Base-by-base conservation (phyloP, 2,888 invertebrate species). In the Trissoscelio sp. region DNA sequence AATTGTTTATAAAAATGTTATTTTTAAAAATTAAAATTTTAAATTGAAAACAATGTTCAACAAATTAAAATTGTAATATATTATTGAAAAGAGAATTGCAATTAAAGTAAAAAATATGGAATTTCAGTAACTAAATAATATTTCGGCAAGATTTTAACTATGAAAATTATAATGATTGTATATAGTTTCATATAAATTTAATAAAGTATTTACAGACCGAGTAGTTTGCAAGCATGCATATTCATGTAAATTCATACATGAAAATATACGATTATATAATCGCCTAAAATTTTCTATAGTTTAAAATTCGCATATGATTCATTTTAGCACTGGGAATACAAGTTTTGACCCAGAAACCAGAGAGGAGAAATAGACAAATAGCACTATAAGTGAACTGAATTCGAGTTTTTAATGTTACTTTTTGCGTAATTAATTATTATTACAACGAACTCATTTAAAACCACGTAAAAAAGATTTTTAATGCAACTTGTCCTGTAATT, bases 241-340 rank as follows among this genome's bases (percentile, higher is more conserved):
- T 46, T 46, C 46, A 46, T 46, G 46, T 20, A 11, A 42, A 12
- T 20, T 39, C 14, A 39, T 39, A 12, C 39, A 39, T 39, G 39
- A 39, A 9, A 6, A 44, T 46, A 46, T 46, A 20, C 20, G 20
- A 46, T 20, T 46, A 46, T 20, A 46, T 46, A 46, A 46, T 46
- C 46, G 9, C 11, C 44, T 44, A 44, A 44, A 44, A 44, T 44
- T 44, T 44, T 44, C 16, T 44, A 44, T 44, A 44, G 39, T 44
- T 44, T 18, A 44, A 16, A 18, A 44, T 44, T 44, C 18, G 4
- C 18, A 18, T 18, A 18, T 44, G 44, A 44, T 18, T 44, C 18
- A 44, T 44, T 18, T 18, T 44, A 44, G 18, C 11, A 1, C 18
- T 1, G 44, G 44, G 44, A 44, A 44, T 44, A 18, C 18, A 18